phyloP scores from a whole-genome alignment of 1,140 invertebrate species.

The Tenebrio molitor region DNA sequence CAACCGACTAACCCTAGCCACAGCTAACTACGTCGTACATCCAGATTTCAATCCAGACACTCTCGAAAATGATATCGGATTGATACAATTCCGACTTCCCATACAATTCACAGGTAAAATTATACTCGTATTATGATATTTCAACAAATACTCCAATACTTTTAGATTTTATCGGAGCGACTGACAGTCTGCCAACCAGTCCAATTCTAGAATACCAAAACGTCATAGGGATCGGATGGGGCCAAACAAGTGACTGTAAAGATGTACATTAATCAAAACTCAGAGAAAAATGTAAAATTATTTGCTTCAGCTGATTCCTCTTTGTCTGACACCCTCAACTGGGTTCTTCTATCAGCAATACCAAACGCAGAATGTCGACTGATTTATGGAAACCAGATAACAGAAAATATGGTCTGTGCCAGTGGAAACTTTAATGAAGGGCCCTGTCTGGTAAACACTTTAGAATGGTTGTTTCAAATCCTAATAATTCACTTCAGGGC shows the following conservation, averaged over 20 bases:
- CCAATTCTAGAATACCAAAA: neutral
- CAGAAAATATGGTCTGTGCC: conserved; percentile 5
- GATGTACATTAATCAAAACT: neutral
- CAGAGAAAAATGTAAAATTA: neutral
- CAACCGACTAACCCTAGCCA: neutral
- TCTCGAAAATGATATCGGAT: conserved; percentile 14
- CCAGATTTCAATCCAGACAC: conserved; percentile 4
- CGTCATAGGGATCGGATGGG: conserved; percentile 13
- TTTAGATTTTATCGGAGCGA: neutral
- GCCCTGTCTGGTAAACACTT: neutral
- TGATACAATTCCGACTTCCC: conserved; percentile 11
- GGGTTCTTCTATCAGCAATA: too few relatives aligned
- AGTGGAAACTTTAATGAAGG: conserved; percentile 3
- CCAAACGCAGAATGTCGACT: conserved; percentile 7
- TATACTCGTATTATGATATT: too few relatives aligned
- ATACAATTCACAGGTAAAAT: conserved; percentile 8
- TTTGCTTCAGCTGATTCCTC: neutral
- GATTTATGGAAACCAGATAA: neutral
- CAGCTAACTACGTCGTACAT: conserved; percentile 3
- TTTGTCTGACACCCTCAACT: too few relatives aligned
- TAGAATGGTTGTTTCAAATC: too few relatives aligned
- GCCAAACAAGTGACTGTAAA: conserved; percentile 4
- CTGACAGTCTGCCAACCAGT: neutral
- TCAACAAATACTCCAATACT: too few relatives aligned
- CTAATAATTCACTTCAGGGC: conserved; percentile 2